A percentile compares a stretch with the other conserved stretches of the same genome.
Evolutionary conservation across 2,113 vertebrate genomes (phyloP).

Genomic region (Poecilia latipinna): DNA sequence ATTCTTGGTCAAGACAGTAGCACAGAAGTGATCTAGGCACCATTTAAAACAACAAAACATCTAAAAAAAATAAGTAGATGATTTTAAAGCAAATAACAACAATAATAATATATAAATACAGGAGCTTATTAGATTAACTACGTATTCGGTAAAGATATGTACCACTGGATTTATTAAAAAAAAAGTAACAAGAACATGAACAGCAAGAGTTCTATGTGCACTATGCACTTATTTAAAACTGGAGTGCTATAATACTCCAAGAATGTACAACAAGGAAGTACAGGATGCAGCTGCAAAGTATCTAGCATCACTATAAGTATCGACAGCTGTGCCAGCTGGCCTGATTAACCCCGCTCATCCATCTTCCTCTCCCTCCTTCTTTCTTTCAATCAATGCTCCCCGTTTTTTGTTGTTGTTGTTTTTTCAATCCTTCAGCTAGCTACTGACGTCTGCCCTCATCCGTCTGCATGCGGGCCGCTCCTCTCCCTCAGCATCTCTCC

Average conservation of each 20-base stretch:
- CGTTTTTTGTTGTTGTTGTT: constrained; percentile 24
- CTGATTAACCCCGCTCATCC: constrained; percentile 64
- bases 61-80: background rate
- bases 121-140: background rate
- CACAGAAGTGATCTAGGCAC: background rate
- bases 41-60: background rate
- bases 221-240: background rate
- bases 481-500: constrained; percentile 43
- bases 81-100: background rate
- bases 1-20: background rate
- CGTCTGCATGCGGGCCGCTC: background rate
- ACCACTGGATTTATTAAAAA: background rate
- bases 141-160: background rate
- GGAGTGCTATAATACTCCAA: constrained; percentile 7
- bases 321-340: constrained; percentile 60
- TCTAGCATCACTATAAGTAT: constrained; percentile 51
- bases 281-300: constrained; percentile 45
- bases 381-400: constrained; percentile 53
- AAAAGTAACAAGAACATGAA: background rate
- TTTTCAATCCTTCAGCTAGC: constrained; percentile 28
- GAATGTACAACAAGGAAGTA: constrained; percentile 22
- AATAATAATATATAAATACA: background rate
- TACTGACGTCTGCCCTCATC: constrained; percentile 23
- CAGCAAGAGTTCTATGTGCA: background rate
- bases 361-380: constrained; percentile 44